These are phyloP conservation scores for Phalacrocorax carbo DNA, from an alignment of 2,113 vertebrate species.

Conservation along the genomic window DNA sequence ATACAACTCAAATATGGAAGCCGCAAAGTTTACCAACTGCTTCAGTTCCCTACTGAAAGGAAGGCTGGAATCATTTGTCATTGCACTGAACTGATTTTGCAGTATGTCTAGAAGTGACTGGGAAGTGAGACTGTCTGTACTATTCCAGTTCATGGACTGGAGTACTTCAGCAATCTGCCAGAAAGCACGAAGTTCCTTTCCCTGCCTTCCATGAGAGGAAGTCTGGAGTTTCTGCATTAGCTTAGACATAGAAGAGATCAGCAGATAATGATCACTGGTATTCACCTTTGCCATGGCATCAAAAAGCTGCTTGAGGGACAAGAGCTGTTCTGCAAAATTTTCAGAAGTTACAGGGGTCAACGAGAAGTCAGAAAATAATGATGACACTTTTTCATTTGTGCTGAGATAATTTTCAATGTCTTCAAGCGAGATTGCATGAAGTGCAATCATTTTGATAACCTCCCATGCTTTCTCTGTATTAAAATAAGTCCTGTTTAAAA, in stretches of 20 bases:
- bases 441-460: conserved; percentile 31
- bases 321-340: conserved; percentile 2
- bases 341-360: background rate
- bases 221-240: background rate
- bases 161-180: conserved; percentile 29
- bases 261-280: background rate
- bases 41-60: conserved; percentile 4
- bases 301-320: conserved; percentile 30
- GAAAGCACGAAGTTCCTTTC: background rate
- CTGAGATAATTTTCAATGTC: conserved; percentile 11
- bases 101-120: background rate
- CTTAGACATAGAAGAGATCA: conserved; percentile 26
- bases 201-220: background rate
- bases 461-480: conserved; percentile 33
- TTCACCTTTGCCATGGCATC: background rate
- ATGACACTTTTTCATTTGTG: background rate
- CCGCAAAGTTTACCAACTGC: background rate
- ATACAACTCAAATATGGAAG: background rate
- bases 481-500: conserved; percentile 41
- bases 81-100: background rate
- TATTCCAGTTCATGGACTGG: background rate
- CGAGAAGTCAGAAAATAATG: conserved; percentile 39
- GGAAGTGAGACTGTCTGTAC: background rate
- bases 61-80: background rate
- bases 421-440: background rate